Evolutionary conservation across 2,888 invertebrate genomes (phyloP), one percentile per base, ranked within the genome.

Genomic region (Dioctria rufipes): DNA sequence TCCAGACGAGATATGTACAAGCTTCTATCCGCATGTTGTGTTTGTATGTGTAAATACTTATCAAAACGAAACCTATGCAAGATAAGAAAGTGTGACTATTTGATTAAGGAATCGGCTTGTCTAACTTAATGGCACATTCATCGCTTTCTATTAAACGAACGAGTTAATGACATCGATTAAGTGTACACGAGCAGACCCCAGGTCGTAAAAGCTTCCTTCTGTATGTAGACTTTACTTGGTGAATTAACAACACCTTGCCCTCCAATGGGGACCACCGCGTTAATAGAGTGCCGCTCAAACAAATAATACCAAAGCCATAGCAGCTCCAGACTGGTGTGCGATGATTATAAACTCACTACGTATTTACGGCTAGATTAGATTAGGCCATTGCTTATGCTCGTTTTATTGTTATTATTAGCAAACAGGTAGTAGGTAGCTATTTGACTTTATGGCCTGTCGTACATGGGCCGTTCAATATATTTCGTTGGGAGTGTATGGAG

Each of bases 401-500:
- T 81, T 81, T 81, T 81, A 81, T 81, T 81, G 80, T 80, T 80
- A 81, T 81, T 75, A 80, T 80, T 81, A 80, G 77, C 80, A 81
- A 81, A 81, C 81, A 81, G 80, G 81, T 81, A 81, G 81, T 58
- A 25, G 25, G 25, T 25, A 75, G 60, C 80, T 80, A 80, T 81
- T 81, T 75, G 67, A 77, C 75, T 81, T 81, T 80, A 67, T 63
- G 49, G 60, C 43, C 60, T 60, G 42, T 25, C 42, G 60, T 60
- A 60, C 73, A 60, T 60, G 60, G 43, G 37, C 6, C 60, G 58
- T 54, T 42, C 42, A 54, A 75, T 75, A 25, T 25, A 39, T 51
- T n/a, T 49, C 69, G 42, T 42, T 66, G 11, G 49, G 69, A n/a
- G 69, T 25, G 25, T 39, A 13, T 61, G 25, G n/a, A 37, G 9